Conservation (phyloP, 2,113 vertebrate species). For the Haemorhous mexicanus region DNA sequence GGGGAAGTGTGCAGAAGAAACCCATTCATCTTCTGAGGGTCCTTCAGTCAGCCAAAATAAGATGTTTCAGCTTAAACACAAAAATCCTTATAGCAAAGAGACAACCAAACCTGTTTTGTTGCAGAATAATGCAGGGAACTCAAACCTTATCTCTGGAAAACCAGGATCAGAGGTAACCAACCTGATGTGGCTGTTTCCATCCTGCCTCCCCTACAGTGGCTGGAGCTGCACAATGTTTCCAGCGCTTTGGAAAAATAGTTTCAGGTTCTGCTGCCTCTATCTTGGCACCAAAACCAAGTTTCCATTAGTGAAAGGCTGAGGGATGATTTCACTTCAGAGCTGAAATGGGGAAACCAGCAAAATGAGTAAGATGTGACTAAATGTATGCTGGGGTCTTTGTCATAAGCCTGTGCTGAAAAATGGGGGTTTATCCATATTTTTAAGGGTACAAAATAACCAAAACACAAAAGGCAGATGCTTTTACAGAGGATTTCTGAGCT, state of each 20-base stretch:
- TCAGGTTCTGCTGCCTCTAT: constrained; percentile 58
- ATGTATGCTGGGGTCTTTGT: neutral
- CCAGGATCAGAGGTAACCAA: constrained; percentile 20
- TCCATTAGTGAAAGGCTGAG: constrained; percentile 69
- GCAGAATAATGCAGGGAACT: neutral
- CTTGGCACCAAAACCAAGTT: constrained; percentile 70
- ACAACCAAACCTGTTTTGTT: neutral
- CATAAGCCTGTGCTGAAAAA: neutral
- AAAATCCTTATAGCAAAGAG: neutral
- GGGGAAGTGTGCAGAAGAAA: neutral
- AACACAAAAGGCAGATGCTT: fast-evolving
- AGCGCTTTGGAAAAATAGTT: constrained; percentile 65
- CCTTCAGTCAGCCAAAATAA: neutral
- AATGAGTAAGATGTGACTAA: constrained; percentile 18
- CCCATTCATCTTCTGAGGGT: neutral
- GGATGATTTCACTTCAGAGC: constrained; percentile 69
- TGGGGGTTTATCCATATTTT: neutral
- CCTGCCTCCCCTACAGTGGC: constrained; percentile 24
- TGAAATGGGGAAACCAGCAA: constrained; percentile 65
- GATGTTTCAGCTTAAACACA: neutral
- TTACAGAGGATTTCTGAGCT: neutral
- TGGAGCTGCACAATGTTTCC: constrained; percentile 56
- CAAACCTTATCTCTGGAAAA: constrained; percentile 54
- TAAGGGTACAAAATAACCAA: fast-evolving
- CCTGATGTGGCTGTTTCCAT: constrained; percentile 52